These are phyloP conservation scores for Tipula helvola DNA, from an alignment of 2,888 invertebrate genomes.

Conservation along the genomic window DNA sequence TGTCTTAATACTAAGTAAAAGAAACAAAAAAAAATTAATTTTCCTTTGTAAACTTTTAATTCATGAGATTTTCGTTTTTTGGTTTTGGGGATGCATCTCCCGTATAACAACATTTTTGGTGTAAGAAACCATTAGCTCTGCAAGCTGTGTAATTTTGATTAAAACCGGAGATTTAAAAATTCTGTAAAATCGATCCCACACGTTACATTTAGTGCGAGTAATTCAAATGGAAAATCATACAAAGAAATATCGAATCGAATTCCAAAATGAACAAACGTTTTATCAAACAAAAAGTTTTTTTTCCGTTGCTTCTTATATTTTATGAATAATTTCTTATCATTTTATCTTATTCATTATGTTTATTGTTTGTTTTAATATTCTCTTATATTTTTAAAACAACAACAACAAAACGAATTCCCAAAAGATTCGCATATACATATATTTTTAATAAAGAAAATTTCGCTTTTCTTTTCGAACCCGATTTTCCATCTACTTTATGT, in stretches of 20 bases:
- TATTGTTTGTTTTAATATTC: neutral
- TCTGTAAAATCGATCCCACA: too few species aligned
- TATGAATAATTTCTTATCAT: conserved; percentile 4
- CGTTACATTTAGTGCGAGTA: too few species aligned
- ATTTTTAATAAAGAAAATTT: neutral
- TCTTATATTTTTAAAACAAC: neutral
- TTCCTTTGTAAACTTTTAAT: neutral
- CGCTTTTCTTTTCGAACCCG: neutral
- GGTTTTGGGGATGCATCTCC: neutral
- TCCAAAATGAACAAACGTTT: neutral
- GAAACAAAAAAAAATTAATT: neutral
- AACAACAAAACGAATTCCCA: neutral
- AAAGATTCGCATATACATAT: neutral
- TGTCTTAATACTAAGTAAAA: neutral
- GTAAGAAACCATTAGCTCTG: too few species aligned
- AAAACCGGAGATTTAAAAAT: too few species aligned
- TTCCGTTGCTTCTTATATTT: neutral
- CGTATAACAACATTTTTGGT: neutral
- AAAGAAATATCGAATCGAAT: neutral
- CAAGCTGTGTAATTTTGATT: too few species aligned
- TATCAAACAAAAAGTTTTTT: neutral
- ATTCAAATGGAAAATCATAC: neutral
- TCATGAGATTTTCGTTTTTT: neutral
- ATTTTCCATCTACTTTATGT: neutral
- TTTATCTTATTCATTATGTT: conserved; percentile 4